Conservation (phyloP, 2,113 vertebrate genomes). For the Calcarius ornatus region DNA sequence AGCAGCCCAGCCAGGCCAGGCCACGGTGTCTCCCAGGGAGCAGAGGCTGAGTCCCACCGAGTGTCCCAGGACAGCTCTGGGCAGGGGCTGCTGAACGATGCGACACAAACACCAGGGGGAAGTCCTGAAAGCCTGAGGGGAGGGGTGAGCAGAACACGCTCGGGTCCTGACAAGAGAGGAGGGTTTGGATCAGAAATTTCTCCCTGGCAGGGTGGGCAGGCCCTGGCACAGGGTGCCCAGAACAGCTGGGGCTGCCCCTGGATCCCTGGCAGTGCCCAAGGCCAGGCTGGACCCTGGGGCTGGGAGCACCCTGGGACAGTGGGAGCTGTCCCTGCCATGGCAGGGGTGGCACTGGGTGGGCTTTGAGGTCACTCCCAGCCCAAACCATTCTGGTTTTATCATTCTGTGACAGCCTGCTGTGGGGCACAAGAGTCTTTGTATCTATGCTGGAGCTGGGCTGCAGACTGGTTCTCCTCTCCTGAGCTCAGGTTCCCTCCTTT, state of each 20-base stretch:
- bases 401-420: neutral
- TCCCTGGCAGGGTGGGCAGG: accelerated
- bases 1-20: too few relatives aligned
- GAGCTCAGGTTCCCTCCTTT: neutral
- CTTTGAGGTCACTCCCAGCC: neutral
- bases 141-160: neutral
- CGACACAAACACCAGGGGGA: neutral
- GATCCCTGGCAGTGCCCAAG: neutral
- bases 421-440: neutral
- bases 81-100: neutral
- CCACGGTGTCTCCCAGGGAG: accelerated
- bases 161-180: neutral
- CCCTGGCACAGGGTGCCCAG: neutral
- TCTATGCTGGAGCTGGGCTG: neutral
- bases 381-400: neutral
- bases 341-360: too few relatives aligned
- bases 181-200: neutral
- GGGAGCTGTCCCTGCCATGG: neutral
- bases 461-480: neutral
- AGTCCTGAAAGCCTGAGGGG: too few relatives aligned
- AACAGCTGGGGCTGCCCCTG: neutral
- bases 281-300: neutral
- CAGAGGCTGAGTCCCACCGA: accelerated
- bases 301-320: neutral
- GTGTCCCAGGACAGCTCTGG: accelerated